Percentiles rank a stretch among this genome's conserved stretches.
Evolutionary conservation across 2,797 vertebrate genomes (phyloP).

Genomic region (Melanotaenia parkinsoni): DNA sequence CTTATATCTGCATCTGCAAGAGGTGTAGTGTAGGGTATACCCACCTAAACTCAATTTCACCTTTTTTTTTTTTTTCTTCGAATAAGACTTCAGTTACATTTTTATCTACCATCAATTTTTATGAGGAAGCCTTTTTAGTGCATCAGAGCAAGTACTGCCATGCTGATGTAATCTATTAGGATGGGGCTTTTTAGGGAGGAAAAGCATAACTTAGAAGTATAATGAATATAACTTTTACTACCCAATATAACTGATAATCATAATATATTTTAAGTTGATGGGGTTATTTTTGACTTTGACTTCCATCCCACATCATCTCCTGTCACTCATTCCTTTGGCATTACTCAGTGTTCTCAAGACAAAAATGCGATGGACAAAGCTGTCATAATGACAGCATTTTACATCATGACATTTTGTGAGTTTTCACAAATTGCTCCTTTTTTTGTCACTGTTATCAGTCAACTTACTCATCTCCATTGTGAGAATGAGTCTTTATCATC

Average conservation of each 20-base stretch:
- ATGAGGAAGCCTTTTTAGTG: conserved; percentile 45
- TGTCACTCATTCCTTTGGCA: conserved; percentile 49
- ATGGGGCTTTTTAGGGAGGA: conserved; percentile 27
- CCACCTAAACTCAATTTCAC: conserved; percentile 29
- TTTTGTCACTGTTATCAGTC: conserved; percentile 43
- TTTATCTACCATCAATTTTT: conserved; percentile 65
- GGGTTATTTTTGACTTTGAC: conserved; percentile 55
- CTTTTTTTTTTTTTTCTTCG: conserved; percentile 14
- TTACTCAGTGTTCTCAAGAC: conserved; percentile 53
- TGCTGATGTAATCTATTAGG: conserved; percentile 45
- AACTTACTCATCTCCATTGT: conserved; percentile 45
- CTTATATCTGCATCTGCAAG: conserved; percentile 12
- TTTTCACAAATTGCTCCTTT: conserved; percentile 41
- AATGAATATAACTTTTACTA: conserved; percentile 58
- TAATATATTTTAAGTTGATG: conserved; percentile 53
- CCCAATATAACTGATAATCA: conserved; percentile 51
- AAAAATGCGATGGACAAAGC: conserved; percentile 53
- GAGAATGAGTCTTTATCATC: conserved; percentile 29
- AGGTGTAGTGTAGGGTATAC: conserved; percentile 6
- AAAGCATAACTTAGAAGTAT: conserved; percentile 53
- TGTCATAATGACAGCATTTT: conserved; percentile 43
- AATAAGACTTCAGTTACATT: conserved; percentile 47
- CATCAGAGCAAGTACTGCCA: conserved; percentile 36
- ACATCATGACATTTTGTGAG: conserved; percentile 43
- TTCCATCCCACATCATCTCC: conserved; percentile 41